Evolutionary conservation across 1,140 invertebrate genomes (phyloP), one percentile per base, ranked within the genome.

Genomic region (Megalonaias nervosa): DNA sequence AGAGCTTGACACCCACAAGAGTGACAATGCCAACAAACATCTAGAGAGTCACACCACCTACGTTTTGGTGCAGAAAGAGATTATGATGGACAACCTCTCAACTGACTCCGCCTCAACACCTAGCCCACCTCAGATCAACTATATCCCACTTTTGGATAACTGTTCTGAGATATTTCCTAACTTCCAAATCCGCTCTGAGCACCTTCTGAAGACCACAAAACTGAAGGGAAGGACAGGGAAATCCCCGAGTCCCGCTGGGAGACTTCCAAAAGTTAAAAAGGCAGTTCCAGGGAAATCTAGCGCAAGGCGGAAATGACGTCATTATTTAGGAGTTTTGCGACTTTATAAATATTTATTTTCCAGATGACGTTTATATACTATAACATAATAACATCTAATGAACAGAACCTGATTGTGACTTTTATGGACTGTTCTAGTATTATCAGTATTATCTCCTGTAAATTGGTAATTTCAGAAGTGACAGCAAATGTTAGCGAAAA

Each of bases 31-130:
- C 58, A 82, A 74, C 68, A 85, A 83, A 56, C 81, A 79, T 67
- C 80, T 86, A 64, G 68, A 57, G 13, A 80, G 77, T 31, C 83
- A 86, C 77, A 60, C 70, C 60, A 86, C 84, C n/a, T 86, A 86
- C 75, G 79, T 86, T 70, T 80, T 86, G 21, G 81, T 86, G 12
- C 65, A 74, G 61, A 86, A 85, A 69, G 77, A 83, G 77, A 60
- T 82, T 48, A 19, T 75, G 23, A 66, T 64, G 21, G 71, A 74
- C 6, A 67, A 80, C n/a, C 26, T 38, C n/a, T 57, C 65, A 56
- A 56, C 73, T 62, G 78, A 77, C 16, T 57, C 58, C 5, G 17
- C 21, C 38, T 17, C 71, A 5, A 71, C 80, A 5, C 80, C 80
- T 17, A 66, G 62, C 16, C 77, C 75, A 19, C 75, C 60, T 16